A percentile compares a stretch with the other conserved stretches of the same genome.
phyloP scores from a whole-genome alignment of 2,888 invertebrate genomes.

The Euplagia quadripunctaria region DNA sequence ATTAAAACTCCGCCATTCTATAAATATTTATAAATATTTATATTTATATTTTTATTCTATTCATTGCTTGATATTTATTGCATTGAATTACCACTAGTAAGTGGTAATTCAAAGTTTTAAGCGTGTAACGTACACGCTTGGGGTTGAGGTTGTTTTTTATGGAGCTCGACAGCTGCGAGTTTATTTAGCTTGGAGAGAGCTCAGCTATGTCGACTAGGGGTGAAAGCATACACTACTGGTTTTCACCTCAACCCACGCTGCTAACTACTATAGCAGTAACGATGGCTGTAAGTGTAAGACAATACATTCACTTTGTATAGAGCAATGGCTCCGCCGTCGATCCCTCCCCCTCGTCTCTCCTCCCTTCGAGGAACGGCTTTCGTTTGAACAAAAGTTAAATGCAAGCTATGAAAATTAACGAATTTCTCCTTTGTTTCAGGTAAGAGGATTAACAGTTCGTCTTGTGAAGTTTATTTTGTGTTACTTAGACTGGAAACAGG shows the following conservation, averaged over 20 bases:
- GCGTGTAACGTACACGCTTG: no score
- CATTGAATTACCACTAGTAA: no score
- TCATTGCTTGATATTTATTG: no score
- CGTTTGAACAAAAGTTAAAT: conserved; percentile 29
- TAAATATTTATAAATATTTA: no score
- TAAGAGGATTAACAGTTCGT: conserved; percentile 39
- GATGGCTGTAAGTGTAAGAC: background rate
- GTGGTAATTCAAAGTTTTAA: no score
- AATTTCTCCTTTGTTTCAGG: conserved; percentile 47
- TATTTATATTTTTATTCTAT: no score
- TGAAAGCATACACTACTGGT: no score
- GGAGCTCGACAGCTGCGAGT: background rate
- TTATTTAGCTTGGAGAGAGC: background rate
- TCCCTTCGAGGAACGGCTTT: background rate
- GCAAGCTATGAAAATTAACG: conserved; percentile 44
- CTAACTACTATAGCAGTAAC: background rate
- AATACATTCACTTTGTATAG: background rate
- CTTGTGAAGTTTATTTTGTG: conserved; percentile 32
- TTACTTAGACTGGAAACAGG: conserved; percentile 18
- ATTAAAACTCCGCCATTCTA: no score
- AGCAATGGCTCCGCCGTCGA: background rate
- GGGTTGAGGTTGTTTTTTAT: no score
- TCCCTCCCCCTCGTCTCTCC: background rate
- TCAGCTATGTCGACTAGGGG: background rate
- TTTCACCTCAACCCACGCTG: no score